Evolutionary conservation across 35 echinoderm and acorn worm species (phyloP).

Genomic region (Acanthaster planci): DNA sequence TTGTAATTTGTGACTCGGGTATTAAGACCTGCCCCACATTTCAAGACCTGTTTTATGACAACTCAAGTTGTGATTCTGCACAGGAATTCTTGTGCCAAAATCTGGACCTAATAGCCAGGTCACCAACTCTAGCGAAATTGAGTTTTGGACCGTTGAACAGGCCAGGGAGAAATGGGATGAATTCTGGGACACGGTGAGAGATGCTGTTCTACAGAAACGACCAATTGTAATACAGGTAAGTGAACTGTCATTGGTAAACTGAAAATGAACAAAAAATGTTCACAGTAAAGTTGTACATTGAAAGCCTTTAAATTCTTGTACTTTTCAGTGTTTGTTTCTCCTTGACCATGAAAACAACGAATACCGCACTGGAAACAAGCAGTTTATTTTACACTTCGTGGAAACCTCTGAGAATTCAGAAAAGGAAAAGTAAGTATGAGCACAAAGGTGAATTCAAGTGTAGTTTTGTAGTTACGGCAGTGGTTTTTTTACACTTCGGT

Average conservation of each 20-base stretch:
- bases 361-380: constrained; percentile 44
- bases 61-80: no score
- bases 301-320: no score
- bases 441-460: no score
- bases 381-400: constrained; percentile 68
- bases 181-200: background rate
- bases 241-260: no score
- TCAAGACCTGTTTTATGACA: no score
- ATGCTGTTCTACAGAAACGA: background rate
- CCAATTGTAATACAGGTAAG: background rate
- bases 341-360: background rate
- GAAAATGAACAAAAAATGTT: no score
- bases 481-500: no score
- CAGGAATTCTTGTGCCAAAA: background rate
- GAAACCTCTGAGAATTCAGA: constrained; percentile 28
- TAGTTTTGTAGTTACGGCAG: no score
- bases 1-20: no score
- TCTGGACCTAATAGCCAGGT: background rate
- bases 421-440: constrained; percentile 46
- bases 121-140: background rate
- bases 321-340: constrained; percentile 19
- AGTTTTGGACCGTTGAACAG: background rate
- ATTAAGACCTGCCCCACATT: no score
- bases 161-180: background rate
- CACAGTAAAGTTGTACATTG: no score